Base-by-base conservation (phyloP, 1,140 invertebrate species). In the Chelonus insularis region DNA sequence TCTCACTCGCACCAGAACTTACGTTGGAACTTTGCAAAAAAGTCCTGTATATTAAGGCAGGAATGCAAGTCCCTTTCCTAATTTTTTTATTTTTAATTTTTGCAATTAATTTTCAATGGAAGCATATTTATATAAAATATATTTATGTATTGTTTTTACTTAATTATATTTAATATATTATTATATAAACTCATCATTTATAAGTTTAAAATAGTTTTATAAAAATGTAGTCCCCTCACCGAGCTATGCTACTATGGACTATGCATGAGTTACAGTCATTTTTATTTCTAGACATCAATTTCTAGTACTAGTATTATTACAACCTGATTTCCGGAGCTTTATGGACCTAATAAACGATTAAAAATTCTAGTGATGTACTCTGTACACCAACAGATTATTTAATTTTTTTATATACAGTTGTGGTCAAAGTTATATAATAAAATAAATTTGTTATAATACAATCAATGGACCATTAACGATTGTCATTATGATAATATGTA, bases 171-270 rank as follows among this genome's bases (percentile, higher is more conserved):
- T 70, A n/a, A 64, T 62, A 51, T 62, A 57, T 51, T 34, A 41
- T 62, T 51, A 52, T 67, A 62, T 65, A 58, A 62, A 32, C 57
- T 60, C 66, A 62, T 66, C 51, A 60, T 67, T 60, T 67, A 65
- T 66, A 60, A 57, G 55, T 43, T 36, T 72, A 70, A 68, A 70
- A 65, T 76, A 75, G 47, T 68, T 36, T 57, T 74, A 71, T 69
- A 66, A 68, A 71, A 77, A 72, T 69, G 60, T 36, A 74, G 65
- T 76, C 73, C 78, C 77, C 74, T 79, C 77, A 79, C 77, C 77
- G 69, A 62, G 77, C 12, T 7, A 75, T 57, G 62, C 67, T 72
- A 71, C 6, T 73, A 71, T 70, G 68, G 72, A 74, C 69, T 64
- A 69, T 74, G 60, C 66, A 66, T 67, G 52, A 69, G 64, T 70